Conservation (phyloP, 2,888 invertebrate species). For the Dione juno region DNA sequence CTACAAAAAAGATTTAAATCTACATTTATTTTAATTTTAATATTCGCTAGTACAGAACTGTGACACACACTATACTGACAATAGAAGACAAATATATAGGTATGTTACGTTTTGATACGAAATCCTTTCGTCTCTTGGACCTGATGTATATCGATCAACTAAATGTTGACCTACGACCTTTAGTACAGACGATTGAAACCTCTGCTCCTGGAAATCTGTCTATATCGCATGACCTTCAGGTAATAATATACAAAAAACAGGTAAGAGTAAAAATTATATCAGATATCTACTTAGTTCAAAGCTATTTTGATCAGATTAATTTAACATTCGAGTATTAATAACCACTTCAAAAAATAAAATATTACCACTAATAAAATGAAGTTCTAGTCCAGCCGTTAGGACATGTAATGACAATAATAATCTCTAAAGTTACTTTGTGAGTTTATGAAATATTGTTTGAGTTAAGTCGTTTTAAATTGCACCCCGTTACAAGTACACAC, state of each 20-base stretch:
- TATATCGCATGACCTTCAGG: slow-evolving; percentile 34
- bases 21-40: too few relatives aligned
- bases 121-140: slow-evolving; percentile 59
- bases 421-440: slow-evolving; percentile 12
- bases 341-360: too few relatives aligned
- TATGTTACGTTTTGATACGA: background rate
- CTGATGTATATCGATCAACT: slow-evolving; percentile 64
- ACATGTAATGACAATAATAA: background rate
- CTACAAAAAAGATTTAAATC: too few relatives aligned
- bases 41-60: too few relatives aligned
- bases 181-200: slow-evolving; percentile 57
- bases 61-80: background rate
- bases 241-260: slow-evolving; percentile 1
- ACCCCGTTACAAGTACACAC: slow-evolving; percentile 53
- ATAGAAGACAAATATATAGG: background rate
- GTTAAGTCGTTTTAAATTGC: slow-evolving; percentile 54
- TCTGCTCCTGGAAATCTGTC: slow-evolving; percentile 50
- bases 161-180: slow-evolving; percentile 73
- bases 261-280: background rate
- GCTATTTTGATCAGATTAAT: too few relatives aligned
- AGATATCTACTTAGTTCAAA: background rate
- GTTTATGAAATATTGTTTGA: slow-evolving; percentile 24
- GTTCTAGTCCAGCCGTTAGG: background rate
- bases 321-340: too few relatives aligned
- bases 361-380: background rate